phyloP scores from a whole-genome alignment of 2,797 vertebrate species.

The Scolopax rusticola region DNA sequence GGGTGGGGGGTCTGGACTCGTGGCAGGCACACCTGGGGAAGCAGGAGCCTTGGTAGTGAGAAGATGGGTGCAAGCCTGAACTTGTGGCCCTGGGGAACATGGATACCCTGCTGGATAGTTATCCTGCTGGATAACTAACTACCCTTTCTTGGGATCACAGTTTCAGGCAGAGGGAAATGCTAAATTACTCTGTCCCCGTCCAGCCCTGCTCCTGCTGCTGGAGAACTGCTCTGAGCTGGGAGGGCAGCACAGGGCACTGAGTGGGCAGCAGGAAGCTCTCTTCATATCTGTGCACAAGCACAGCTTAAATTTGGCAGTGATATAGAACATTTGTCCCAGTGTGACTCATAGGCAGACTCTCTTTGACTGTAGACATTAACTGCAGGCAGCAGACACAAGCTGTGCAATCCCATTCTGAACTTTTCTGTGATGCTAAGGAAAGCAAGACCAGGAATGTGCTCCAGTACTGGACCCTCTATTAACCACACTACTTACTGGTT shows the following conservation, averaged over 20 bases:
- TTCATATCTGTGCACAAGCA: background rate
- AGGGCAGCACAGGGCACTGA: background rate
- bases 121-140: background rate
- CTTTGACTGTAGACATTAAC: background rate
- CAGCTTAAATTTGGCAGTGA: background rate
- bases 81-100: background rate
- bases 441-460: background rate
- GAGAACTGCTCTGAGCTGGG: background rate
- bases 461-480: background rate
- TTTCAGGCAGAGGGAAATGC: background rate
- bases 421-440: background rate
- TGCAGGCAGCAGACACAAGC: background rate
- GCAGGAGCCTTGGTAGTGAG: background rate
- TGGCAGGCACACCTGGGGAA: accelerated
- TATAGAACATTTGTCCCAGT: background rate
- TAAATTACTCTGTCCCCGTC: background rate
- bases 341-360: background rate
- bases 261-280: background rate
- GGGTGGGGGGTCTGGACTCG: accelerated
- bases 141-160: background rate
- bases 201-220: background rate
- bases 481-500: background rate
- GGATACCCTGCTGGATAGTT: background rate
- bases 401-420: background rate
- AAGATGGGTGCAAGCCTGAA: background rate